These are phyloP conservation scores for Campylomormyrus numenius DNA, from an alignment of 2,113 vertebrate genomes.

Conservation along the genomic window DNA sequence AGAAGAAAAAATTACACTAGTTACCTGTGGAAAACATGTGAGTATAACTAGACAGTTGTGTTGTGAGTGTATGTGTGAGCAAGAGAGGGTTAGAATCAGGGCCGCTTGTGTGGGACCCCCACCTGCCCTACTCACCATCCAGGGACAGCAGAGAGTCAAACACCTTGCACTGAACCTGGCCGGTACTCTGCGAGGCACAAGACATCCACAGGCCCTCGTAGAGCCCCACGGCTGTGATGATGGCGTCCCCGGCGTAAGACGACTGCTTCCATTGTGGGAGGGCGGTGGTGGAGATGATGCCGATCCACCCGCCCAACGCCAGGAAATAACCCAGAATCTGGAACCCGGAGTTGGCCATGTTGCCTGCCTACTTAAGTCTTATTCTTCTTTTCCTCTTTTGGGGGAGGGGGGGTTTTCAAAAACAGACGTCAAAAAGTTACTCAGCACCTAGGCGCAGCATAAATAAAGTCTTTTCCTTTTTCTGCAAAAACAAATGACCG, in stretches of 20 bases:
- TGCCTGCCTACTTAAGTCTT: not conserved
- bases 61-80: not conserved
- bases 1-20: not conserved
- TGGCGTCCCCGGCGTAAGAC: constrained; percentile 88
- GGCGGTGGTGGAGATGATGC: constrained; percentile 77
- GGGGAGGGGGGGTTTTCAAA: not conserved
- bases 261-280: constrained; percentile 93
- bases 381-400: not conserved
- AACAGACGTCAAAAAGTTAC: not conserved
- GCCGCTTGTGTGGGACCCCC: not conserved
- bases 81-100: not conserved
- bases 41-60: not conserved
- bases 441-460: not conserved
- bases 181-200: constrained; percentile 93
- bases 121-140: constrained; percentile 72
- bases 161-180: constrained; percentile 94
- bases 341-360: constrained; percentile 82
- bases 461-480: not conserved
- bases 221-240: constrained; percentile 93
- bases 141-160: constrained; percentile 92
- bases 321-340: constrained; percentile 84
- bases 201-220: constrained; percentile 97
- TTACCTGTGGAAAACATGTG: not conserved
- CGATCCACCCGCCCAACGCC: constrained; percentile 82
- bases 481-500: not conserved